Conservation (phyloP, 2,113 vertebrate species). For the Ameiurus melas region DNA sequence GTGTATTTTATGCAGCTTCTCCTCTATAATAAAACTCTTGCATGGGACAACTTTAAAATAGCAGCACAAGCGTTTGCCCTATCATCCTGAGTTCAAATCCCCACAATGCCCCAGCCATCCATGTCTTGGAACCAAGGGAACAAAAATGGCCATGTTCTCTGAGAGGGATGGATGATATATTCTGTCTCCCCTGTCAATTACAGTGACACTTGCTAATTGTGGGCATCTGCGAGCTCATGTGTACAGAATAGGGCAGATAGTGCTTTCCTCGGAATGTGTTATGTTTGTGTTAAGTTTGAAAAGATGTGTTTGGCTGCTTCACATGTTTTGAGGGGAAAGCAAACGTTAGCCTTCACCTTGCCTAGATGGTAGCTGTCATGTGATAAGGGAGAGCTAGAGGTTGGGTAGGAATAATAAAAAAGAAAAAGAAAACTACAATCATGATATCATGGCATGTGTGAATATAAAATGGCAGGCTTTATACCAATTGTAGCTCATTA, state of each 20-base stretch:
- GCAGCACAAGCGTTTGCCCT: not conserved
- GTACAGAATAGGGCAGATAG: not conserved
- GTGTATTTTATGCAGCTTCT: not conserved
- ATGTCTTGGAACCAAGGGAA: not conserved
- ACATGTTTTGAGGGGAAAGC: not conserved
- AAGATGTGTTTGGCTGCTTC: not conserved
- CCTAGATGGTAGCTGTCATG: not conserved
- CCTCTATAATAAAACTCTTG: not conserved
- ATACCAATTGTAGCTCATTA: not conserved
- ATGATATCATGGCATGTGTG: not conserved
- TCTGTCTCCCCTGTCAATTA: not conserved
- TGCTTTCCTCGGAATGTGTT: not conserved
- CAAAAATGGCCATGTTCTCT: not conserved
- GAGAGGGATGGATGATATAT: not conserved
- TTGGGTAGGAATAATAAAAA: not conserved
- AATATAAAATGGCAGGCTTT: not conserved
- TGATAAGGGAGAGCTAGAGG: not conserved
- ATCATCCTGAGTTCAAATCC: not conserved
- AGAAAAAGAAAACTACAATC: not conserved
- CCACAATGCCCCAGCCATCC: not conserved
- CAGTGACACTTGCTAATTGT: not conserved
- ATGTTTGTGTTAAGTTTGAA: not conserved
- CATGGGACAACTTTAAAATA: not conserved
- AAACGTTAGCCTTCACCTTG: not conserved
- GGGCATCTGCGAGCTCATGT: not conserved